Percentiles rank a stretch among this genome's conserved stretches.
phyloP scores from a whole-genome alignment of 1,140 invertebrate genomes.

The Chironomus tepperi region DNA sequence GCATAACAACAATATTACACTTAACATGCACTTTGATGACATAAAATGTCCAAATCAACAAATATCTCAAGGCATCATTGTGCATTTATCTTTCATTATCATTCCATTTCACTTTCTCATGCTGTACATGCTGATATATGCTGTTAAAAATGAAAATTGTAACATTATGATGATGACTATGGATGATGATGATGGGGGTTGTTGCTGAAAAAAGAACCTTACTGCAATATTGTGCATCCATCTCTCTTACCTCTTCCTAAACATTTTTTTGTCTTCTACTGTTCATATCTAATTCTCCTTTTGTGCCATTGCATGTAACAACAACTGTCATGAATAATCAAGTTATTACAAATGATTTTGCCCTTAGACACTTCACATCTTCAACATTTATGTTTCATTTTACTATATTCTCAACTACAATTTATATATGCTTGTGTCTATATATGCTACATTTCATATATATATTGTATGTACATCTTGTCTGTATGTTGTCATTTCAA shows the following conservation, averaged over 20 bases:
- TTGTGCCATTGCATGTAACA: conserved; percentile 7
- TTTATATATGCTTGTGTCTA: too few relatives aligned
- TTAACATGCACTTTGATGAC: conserved; percentile 7
- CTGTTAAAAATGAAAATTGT: too few relatives aligned
- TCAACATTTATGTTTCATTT: background rate
- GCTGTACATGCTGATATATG: background rate
- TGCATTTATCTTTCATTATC: background rate
- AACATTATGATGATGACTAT: background rate
- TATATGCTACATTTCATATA: too few relatives aligned
- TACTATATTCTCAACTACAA: background rate
- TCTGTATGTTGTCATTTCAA: conserved; percentile 13
- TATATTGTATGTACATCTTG: background rate
- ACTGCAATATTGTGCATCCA: background rate
- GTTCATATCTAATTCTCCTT: background rate
- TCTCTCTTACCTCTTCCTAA: background rate
- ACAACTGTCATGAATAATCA: conserved; percentile 20
- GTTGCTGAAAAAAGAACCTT: too few relatives aligned
- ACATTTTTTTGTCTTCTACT: background rate
- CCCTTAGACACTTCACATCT: conserved; percentile 10
- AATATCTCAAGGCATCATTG: conserved; percentile 8
- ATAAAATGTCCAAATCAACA: conserved; percentile 3
- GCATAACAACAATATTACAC: background rate
- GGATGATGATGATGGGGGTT: background rate
- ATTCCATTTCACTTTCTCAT: background rate
- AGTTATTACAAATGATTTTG: conserved; percentile 19